These are phyloP conservation scores for Machimus atricapillus DNA, from an alignment of 2,888 invertebrate genomes.

Conservation along the genomic window DNA sequence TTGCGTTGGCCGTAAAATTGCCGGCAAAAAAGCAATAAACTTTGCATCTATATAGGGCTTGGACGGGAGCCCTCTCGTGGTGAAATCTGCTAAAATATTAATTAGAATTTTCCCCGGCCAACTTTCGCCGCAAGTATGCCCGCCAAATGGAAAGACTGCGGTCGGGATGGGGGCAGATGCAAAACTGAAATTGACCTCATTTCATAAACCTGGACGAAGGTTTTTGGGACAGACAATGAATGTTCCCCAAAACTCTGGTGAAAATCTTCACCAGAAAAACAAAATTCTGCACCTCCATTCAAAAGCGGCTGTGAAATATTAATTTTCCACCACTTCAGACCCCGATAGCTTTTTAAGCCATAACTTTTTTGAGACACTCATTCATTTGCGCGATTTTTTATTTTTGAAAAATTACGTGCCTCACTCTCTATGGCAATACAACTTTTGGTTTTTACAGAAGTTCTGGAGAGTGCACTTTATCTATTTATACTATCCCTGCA, in stretches of 20 bases:
- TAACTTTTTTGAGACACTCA: neutral
- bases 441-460: neutral
- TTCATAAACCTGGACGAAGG: neutral
- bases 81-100: neutral
- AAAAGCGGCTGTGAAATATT: neutral
- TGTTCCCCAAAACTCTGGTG: neutral
- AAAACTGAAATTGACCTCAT: neutral
- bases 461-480: neutral
- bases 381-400: neutral
- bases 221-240: neutral
- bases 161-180: neutral
- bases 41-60: neutral
- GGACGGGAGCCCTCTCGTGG: neutral
- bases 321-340: neutral
- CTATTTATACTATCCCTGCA: neutral
- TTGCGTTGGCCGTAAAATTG: neutral
- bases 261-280: neutral
- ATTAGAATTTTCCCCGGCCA: neutral
- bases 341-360: neutral
- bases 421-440: neutral
- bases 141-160: neutral
- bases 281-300: neutral
- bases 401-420: neutral
- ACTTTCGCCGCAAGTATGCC: neutral
- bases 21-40: slow-evolving; percentile 2